These are phyloP conservation scores for Ageneiosus marmoratus DNA, from an alignment of 2,113 vertebrate species.

Conservation along the genomic window DNA sequence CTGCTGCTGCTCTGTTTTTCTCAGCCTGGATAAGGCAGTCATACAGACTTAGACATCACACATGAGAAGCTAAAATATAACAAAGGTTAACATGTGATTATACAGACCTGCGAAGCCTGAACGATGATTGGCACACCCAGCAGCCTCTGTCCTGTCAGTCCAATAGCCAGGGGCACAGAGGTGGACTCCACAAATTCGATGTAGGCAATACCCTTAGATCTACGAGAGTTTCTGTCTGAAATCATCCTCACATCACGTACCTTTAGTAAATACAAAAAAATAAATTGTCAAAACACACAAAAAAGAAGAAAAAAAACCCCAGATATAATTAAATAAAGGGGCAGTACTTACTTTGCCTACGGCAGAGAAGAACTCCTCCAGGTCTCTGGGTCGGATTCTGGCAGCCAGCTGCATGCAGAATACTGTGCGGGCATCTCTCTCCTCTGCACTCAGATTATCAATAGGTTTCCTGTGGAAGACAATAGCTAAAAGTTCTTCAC, in stretches of 20 bases:
- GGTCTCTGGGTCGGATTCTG: constrained; percentile 92
- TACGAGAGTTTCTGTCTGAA: constrained; percentile 94
- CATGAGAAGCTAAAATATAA: not conserved
- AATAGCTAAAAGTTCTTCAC: not conserved
- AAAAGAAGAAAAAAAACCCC: not conserved
- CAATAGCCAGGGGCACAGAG: constrained; percentile 96
- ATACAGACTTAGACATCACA: not conserved
- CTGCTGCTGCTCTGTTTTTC: constrained; percentile 87
- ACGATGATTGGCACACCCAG: constrained; percentile 97
- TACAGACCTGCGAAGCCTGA: constrained; percentile 92
- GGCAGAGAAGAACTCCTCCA: constrained; percentile 98
- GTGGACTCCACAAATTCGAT: constrained; percentile 95
- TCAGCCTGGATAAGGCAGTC: constrained; percentile 80
- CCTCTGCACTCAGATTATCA: constrained; percentile 96
- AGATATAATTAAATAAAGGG: not conserved
- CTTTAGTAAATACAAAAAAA: constrained; percentile 63
- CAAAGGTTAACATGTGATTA: not conserved
- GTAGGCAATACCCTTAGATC: constrained; percentile 98
- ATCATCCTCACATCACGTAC: constrained; percentile 98
- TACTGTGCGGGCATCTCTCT: constrained; percentile 95
- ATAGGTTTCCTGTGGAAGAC: constrained; percentile 83
- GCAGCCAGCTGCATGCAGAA: constrained; percentile 99
- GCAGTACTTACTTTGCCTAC: constrained; percentile 85
- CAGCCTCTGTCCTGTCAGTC: constrained; percentile 93
- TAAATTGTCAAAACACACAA: not conserved